Percentiles rank a stretch among this genome's conserved stretches.
Evolutionary conservation across 2,113 vertebrate genomes (phyloP).

Genomic region (Mobula hypostoma): DNA sequence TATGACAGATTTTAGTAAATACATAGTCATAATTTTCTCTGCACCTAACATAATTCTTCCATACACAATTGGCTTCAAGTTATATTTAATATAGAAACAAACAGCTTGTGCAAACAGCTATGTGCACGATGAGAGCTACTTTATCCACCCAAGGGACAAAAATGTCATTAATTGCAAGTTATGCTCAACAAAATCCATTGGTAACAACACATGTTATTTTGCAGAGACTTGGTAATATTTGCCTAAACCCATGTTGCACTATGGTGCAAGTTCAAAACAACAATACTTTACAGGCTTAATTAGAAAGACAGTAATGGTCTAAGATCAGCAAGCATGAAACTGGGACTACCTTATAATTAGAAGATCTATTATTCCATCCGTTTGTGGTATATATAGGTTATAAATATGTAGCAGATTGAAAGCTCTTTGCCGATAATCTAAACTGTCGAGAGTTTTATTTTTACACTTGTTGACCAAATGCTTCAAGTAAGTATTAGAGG

Average conservation of each 20-base stretch:
- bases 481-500: neutral
- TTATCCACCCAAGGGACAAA: neutral
- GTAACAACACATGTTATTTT: neutral
- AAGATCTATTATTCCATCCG: neutral
- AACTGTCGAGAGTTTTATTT: neutral
- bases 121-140: neutral
- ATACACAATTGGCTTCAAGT: neutral
- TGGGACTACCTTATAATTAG: neutral
- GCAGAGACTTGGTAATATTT: neutral
- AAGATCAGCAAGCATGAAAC: neutral
- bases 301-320: neutral
- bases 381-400: neutral
- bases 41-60: neutral
- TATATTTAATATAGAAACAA: neutral
- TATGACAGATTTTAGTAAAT: slow-evolving; percentile 6
- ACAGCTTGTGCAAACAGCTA: neutral
- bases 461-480: neutral
- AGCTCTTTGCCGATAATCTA: neutral
- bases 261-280: too few species aligned
- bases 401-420: neutral
- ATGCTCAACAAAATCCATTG: neutral
- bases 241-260: neutral
- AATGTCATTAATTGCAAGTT: neutral
- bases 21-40: slow-evolving; percentile 18
- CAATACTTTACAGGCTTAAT: neutral